Conservation (phyloP, 2,797 vertebrate genomes). For the Sparus aurata region DNA sequence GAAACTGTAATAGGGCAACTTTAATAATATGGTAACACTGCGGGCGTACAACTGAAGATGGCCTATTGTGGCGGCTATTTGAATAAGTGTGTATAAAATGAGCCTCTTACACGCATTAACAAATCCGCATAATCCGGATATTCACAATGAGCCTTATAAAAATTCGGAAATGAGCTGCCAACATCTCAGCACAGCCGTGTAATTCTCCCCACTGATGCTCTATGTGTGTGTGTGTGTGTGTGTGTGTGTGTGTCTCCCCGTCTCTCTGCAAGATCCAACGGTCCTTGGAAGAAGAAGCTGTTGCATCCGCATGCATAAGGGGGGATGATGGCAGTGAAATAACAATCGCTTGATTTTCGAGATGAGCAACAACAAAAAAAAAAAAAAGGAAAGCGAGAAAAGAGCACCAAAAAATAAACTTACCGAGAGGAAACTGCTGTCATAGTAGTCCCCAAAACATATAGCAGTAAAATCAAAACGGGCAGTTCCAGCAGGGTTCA, state of each 20-base stretch:
- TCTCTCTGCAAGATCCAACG: slow-evolving; percentile 53
- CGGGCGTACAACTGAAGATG: slow-evolving; percentile 54
- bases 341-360: slow-evolving; percentile 18
- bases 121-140: slow-evolving; percentile 84
- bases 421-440: slow-evolving; percentile 63
- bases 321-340: slow-evolving; percentile 33
- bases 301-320: slow-evolving; percentile 77
- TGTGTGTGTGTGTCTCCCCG: neutral
- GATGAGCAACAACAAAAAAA: slow-evolving; percentile 33
- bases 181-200: slow-evolving; percentile 73
- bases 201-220: slow-evolving; percentile 69
- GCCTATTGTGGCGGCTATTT: slow-evolving; percentile 75
- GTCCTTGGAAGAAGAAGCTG: slow-evolving; percentile 80
- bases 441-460: too few species aligned
- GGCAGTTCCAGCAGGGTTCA: slow-evolving; percentile 61
- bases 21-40: slow-evolving; percentile 67
- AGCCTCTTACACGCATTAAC: slow-evolving; percentile 82
- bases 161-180: slow-evolving; percentile 78
- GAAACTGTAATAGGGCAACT: slow-evolving; percentile 73
- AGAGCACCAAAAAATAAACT: slow-evolving; percentile 56
- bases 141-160: slow-evolving; percentile 79
- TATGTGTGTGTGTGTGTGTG: neutral
- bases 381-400: slow-evolving; percentile 31
- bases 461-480: slow-evolving; percentile 42
- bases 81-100: slow-evolving; percentile 84